phyloP scores from a whole-genome alignment of 2,797 vertebrate species.

The Tangara arthus region DNA sequence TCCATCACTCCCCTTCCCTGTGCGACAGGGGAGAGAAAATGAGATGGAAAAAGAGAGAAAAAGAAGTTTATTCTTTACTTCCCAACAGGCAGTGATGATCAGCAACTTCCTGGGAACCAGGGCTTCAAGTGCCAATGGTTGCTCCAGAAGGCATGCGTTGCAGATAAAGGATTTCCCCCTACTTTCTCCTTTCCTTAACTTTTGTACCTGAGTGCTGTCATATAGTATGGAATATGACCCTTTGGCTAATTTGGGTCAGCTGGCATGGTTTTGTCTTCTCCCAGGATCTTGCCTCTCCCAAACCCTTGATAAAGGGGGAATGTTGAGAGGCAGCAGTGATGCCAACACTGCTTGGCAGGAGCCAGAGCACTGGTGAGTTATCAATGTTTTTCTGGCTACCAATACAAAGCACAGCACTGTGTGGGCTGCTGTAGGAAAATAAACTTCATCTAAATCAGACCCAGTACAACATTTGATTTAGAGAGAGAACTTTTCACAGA shows the following conservation, averaged over 20 bases:
- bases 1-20: not conserved
- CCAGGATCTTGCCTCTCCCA: not conserved
- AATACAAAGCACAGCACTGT: rapidly evolving
- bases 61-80: not conserved
- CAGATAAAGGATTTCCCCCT: not conserved
- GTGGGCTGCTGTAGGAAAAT: not conserved
- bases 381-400: not conserved
- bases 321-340: not conserved
- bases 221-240: not conserved
- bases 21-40: not conserved
- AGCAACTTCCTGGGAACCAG: not conserved
- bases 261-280: not conserved
- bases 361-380: not conserved
- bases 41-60: not conserved
- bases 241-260: not conserved
- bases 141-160: too few relatives aligned
- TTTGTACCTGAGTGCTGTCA: not conserved
- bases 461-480: not conserved
- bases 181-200: not conserved
- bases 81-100: not conserved
- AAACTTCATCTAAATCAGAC: not conserved
- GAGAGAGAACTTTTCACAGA: not conserved
- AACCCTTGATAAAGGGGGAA: not conserved
- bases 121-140: rapidly evolving
- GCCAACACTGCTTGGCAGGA: not conserved